These are phyloP conservation scores for Pilophorus perplexus DNA, from an alignment of 2,888 invertebrate genomes.

Conservation along the genomic window DNA sequence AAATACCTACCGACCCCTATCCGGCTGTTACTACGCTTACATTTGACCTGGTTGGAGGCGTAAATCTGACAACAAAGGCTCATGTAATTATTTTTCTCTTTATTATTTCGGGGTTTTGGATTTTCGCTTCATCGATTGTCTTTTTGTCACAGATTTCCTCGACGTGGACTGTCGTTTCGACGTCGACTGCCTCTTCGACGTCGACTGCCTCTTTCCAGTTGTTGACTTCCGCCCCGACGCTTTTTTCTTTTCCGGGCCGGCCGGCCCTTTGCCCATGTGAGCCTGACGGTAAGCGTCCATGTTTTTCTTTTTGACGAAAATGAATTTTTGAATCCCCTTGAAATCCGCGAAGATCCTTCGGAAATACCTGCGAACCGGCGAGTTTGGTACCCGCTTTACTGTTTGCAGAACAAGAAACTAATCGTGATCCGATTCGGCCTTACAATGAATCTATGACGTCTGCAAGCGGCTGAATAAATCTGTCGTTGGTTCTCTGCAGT, in stretches of 20 bases:
- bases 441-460: constrained; percentile 10
- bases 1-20: too few species aligned
- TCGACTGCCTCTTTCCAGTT: background rate
- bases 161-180: constrained; percentile 9
- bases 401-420: too few species aligned
- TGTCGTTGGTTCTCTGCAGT: background rate
- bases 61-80: background rate
- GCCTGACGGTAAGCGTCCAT: background rate
- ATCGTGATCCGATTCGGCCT: too few species aligned
- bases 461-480: constrained; percentile 7
- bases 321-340: constrained; percentile 14
- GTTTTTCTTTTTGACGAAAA: background rate
- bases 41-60: too few species aligned
- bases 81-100: background rate
- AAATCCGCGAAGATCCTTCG: constrained; percentile 5
- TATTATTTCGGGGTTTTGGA: background rate
- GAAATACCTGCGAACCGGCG: too few species aligned
- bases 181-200: too few species aligned
- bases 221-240: background rate
- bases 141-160: background rate
- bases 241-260: background rate
- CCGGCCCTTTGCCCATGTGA: background rate
- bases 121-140: background rate
- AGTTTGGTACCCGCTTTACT: too few species aligned
- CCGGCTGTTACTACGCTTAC: too few species aligned